These are phyloP conservation scores for Enteromius mattozi DNA, from an alignment of 2,797 vertebrate genomes.

Conservation along the genomic window DNA sequence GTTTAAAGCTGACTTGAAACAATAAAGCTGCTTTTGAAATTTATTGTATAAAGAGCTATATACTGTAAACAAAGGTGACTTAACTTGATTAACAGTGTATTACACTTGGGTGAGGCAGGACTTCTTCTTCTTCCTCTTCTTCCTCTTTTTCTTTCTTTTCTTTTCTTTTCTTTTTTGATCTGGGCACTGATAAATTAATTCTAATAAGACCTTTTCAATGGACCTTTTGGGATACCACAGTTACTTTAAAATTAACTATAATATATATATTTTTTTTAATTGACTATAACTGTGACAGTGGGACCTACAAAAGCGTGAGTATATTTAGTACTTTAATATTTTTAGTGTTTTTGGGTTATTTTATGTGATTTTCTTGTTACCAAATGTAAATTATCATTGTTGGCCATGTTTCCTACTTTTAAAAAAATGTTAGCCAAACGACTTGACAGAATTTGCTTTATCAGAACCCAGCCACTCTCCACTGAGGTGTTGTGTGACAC, in stretches of 20 bases:
- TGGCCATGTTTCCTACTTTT: background rate
- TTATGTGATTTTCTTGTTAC: background rate
- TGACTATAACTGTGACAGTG: background rate
- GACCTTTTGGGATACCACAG: background rate
- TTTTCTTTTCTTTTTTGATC: background rate
- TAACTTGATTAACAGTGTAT: too few species aligned
- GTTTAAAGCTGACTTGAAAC: too few species aligned
- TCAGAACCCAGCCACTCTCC: slow-evolving; percentile 14
- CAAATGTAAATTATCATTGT: background rate
- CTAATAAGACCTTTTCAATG: background rate
- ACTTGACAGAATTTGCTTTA: slow-evolving; percentile 17
- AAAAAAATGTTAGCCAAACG: background rate
- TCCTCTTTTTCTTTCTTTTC: too few species aligned
- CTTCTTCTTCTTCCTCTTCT: too few species aligned
- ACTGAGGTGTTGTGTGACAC: slow-evolving; percentile 1
- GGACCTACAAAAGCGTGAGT: background rate
- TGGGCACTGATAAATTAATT: background rate
- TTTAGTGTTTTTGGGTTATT: background rate
- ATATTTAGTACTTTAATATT: background rate
- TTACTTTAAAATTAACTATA: too few species aligned
- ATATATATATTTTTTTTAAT: too few species aligned
- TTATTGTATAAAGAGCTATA: too few species aligned
- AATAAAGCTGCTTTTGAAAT: too few species aligned
- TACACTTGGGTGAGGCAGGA: background rate
- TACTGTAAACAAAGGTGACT: too few species aligned